phyloP scores from a whole-genome alignment of 2,113 vertebrate genomes.

The Odontesthes bonariensis region DNA sequence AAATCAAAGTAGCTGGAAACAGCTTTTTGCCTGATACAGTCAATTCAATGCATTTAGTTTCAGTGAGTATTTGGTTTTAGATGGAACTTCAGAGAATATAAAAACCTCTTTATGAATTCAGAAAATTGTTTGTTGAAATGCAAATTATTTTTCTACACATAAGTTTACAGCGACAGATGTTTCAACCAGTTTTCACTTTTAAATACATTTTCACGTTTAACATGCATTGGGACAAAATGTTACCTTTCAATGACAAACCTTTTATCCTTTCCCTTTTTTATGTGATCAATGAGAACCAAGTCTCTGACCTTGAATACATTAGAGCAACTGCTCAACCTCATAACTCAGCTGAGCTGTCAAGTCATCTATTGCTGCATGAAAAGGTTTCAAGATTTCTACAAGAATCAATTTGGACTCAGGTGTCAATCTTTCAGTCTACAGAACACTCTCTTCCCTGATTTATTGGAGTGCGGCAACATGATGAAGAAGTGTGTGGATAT shows the following conservation, averaged over 20 bases:
- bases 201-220: background rate
- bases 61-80: background rate
- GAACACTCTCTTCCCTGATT: slow-evolving; percentile 15
- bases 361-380: slow-evolving; percentile 43
- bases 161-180: no score
- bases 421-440: slow-evolving; percentile 48
- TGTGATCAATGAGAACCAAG: background rate
- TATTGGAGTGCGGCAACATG: slow-evolving; percentile 13
- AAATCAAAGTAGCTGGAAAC: slow-evolving; percentile 26
- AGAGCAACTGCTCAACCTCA: slow-evolving; percentile 3
- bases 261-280: background rate
- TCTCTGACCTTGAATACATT: slow-evolving; percentile 38
- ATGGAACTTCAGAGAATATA: background rate
- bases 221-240: background rate
- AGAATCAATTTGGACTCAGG: slow-evolving; percentile 56
- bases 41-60: background rate
- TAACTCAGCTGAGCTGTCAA: slow-evolving; percentile 45
- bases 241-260: no score
- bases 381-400: slow-evolving; percentile 55
- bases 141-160: no score
- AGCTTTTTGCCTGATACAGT: background rate
- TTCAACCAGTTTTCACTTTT: background rate
- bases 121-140: no score
- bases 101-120: no score
- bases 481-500: background rate